These are phyloP conservation scores for Corydoras maculifer DNA, from an alignment of 2,113 vertebrate genomes.

Conservation along the genomic window DNA sequence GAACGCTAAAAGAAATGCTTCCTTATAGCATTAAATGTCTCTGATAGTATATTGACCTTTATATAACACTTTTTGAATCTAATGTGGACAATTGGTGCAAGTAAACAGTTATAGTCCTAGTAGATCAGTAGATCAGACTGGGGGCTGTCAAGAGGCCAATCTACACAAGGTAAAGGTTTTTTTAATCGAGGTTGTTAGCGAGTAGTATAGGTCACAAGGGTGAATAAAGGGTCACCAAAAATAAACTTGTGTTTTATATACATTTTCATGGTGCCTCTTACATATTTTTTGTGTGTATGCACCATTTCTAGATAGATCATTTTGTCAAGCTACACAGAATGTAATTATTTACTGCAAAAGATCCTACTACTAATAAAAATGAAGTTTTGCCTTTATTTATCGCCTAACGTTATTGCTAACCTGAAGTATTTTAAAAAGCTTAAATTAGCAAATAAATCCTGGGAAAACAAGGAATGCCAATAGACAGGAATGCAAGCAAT, in stretches of 20 bases:
- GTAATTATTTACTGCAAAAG: no score
- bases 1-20: conserved; percentile 25
- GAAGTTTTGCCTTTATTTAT: background rate
- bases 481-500: conserved; percentile 39
- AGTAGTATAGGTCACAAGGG: conserved; percentile 26
- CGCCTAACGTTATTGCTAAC: background rate
- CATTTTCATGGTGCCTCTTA: background rate
- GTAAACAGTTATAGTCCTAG: conserved; percentile 44
- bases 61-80: conserved; percentile 29
- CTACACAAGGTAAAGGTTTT: conserved; percentile 35
- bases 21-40: no score
- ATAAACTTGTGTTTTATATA: no score
- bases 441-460: conserved; percentile 18
- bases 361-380: background rate
- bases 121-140: conserved; percentile 33
- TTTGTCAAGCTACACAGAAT: no score
- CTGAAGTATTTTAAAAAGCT: background rate
- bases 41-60: conserved; percentile 14
- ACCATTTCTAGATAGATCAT: no score
- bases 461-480: conserved; percentile 33
- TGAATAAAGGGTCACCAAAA: conserved; percentile 6
- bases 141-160: conserved; percentile 2
- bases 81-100: conserved; percentile 15
- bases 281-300: background rate
- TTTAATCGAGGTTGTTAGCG: conserved; percentile 25